Evolutionary conservation across 2,888 invertebrate genomes (phyloP).

Genomic region (Gastracanthus pulcherrimus): DNA sequence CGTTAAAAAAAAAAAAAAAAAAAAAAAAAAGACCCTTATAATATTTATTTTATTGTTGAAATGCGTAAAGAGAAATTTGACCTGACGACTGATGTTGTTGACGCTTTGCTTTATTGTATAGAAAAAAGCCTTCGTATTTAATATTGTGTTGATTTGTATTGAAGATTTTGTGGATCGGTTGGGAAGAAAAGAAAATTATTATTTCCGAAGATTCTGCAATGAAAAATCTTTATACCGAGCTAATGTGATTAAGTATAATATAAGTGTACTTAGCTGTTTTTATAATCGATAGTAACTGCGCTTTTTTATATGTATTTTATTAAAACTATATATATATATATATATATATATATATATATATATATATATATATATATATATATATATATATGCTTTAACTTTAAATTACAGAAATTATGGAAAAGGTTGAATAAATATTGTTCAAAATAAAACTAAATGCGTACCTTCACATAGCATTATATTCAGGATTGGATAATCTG

Average conservation of each 20-base stretch:
- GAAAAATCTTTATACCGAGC: not conserved
- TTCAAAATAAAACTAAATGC: no score
- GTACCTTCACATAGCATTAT: no score
- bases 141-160: not conserved
- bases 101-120: not conserved
- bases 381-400: not conserved
- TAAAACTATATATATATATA: not conserved
- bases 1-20: no score
- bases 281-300: not conserved
- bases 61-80: no score
- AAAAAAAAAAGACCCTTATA: no score
- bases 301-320: not conserved
- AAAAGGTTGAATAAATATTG: no score
- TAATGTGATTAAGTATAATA: conserved; percentile 18
- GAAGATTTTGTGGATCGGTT: not conserved
- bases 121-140: no score
- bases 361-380: not conserved
- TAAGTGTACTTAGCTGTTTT: conserved; percentile 6
- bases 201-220: not conserved
- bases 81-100: not conserved
- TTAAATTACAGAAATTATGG: not conserved
- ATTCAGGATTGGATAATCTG: no score
- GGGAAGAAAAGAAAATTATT: not conserved
- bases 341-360: not conserved
- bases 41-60: not conserved